phyloP scores from a whole-genome alignment of 2,113 vertebrate species.

The Zonotrichia leucophrys region DNA sequence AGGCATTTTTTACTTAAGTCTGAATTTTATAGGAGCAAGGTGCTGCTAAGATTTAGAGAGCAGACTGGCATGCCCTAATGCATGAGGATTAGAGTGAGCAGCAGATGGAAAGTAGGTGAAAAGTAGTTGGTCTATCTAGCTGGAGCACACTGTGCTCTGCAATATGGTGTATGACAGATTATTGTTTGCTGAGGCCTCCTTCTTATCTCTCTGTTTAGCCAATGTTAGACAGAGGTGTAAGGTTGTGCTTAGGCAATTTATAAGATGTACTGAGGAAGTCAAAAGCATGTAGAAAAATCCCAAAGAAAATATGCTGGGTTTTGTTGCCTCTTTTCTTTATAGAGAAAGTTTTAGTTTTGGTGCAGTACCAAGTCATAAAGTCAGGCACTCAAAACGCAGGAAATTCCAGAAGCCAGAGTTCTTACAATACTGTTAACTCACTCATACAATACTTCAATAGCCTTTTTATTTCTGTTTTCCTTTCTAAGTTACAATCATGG shows the following conservation, averaged over 20 bases:
- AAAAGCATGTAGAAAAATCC: not conserved
- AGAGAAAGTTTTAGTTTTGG: not conserved
- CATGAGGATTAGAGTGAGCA: not conserved
- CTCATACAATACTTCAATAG: not conserved
- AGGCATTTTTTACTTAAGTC: not conserved
- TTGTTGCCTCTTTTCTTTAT: not conserved
- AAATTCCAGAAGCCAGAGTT: conserved; percentile 38
- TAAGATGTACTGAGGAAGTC: not conserved
- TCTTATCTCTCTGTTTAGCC: not conserved
- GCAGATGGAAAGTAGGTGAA: not conserved
- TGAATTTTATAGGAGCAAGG: not conserved
- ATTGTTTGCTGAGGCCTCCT: not conserved
- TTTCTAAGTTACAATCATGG: not conserved
- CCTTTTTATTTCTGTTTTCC: conserved; percentile 22
- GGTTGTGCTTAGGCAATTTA: not conserved
- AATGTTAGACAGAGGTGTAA: not conserved
- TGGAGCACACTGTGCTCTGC: not conserved
- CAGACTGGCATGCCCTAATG: not conserved
- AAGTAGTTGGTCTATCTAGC: not conserved
- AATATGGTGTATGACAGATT: not conserved
- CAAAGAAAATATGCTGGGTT: not conserved
- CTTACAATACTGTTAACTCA: not conserved
- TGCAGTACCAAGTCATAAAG: conserved; percentile 16
- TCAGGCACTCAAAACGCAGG: conserved; percentile 20
- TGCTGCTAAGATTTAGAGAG: not conserved